Conservation (phyloP, 2,888 invertebrate species). For the Caradrina clavipalpis region DNA sequence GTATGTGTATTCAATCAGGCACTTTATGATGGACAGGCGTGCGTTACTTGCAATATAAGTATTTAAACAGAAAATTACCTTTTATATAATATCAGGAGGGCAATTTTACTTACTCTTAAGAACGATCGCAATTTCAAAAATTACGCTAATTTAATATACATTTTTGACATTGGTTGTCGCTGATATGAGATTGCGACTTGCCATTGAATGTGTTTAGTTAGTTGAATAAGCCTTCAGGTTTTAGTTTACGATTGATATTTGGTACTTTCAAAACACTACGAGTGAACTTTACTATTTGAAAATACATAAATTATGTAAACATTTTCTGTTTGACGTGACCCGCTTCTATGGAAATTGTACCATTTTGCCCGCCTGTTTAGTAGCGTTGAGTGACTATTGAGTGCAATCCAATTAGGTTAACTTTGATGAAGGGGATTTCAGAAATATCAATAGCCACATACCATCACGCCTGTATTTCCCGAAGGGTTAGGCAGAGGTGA, state of each 20-base stretch:
- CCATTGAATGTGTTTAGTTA: too few species aligned
- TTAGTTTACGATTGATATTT: neutral
- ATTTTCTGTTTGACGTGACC: neutral
- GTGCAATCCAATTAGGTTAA: conserved; percentile 6
- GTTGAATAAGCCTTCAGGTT: neutral
- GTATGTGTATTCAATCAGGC: neutral
- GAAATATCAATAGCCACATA: neutral
- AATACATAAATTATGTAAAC: neutral
- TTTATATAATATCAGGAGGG: neutral
- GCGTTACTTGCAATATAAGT: neutral
- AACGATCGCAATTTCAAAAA: too few species aligned
- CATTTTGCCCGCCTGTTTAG: neutral
- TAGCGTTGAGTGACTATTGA: conserved; percentile 18
- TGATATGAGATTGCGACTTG: too few species aligned
- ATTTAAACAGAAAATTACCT: neutral
- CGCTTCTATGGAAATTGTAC: neutral
- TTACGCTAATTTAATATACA: too few species aligned
- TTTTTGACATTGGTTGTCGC: too few species aligned
- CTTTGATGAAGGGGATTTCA: neutral
- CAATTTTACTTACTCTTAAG: too few species aligned
- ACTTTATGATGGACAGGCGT: neutral
- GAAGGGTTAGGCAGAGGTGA: too few species aligned
- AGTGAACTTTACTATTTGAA: neutral
- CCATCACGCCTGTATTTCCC: too few species aligned
- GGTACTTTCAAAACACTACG: neutral